Conservation (phyloP, 1,140 invertebrate genomes). For the Neomicropteryx cornuta region DNA sequence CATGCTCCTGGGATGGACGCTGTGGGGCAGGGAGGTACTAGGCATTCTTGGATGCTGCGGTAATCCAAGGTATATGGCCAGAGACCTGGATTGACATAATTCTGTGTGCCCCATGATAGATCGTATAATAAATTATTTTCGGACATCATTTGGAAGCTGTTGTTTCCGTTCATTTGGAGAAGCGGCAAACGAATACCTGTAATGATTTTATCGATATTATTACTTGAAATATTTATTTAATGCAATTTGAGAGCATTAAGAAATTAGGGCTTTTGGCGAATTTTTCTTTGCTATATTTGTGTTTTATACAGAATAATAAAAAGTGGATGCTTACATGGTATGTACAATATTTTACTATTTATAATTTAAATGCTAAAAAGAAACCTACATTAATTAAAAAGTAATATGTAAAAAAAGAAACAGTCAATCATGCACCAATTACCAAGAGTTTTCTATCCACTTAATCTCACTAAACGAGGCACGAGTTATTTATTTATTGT, state of each 20-base stretch:
- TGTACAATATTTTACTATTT: background rate
- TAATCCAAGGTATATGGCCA: slow-evolving; percentile 67
- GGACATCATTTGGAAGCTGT: slow-evolving; percentile 39
- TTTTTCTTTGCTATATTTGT: background rate
- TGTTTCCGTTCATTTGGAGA: slow-evolving; percentile 52
- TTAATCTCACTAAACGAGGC: no score
- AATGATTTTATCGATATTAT: slow-evolving; percentile 6
- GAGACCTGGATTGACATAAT: slow-evolving; percentile 40
- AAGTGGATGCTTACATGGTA: background rate
- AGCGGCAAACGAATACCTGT: slow-evolving; percentile 53
- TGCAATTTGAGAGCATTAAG: background rate
- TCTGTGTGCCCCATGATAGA: slow-evolving; percentile 48
- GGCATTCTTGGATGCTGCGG: slow-evolving; percentile 47
- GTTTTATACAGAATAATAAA: background rate
- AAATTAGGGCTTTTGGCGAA: background rate
- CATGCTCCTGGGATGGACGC: slow-evolving; percentile 48
- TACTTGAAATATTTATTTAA: background rate
- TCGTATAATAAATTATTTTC: slow-evolving; percentile 46
- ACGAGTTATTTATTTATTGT: no score
- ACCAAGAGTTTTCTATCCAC: no score
- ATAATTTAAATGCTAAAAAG: background rate
- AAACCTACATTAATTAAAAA: no score
- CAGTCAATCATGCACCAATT: no score
- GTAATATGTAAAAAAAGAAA: no score
- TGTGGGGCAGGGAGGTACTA: slow-evolving; percentile 49